Base-by-base conservation (phyloP, 2,113 vertebrate species). In the Eclectus roratus region DNA sequence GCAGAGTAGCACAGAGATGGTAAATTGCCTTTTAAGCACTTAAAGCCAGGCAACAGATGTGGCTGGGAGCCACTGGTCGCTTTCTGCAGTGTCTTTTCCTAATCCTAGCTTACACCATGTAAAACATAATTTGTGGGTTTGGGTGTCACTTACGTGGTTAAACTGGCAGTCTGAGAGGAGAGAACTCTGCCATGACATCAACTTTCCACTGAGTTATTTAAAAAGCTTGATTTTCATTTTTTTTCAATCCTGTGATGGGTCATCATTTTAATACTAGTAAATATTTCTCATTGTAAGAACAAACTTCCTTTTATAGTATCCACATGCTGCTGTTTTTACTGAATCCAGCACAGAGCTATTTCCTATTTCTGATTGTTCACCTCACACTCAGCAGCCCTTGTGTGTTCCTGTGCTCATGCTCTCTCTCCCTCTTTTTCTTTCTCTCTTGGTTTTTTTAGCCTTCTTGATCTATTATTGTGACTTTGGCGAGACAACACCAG, bases 251-350 rank as follows among this genome's bases (percentile, higher is more conserved):
- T 88, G 25, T 47, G 55, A 64, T 88, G 87, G 37, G 17, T 84
- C 96, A 89, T 94, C 37, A 52, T 92, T 95, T 94, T 66, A 80
- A 80, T 18, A 33, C 65, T 53, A 73, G 74, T 92, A 92, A 94
- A 86, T 96, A 79, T 85, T 91, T 87, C 89, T 94, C 58, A 64
- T 49, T 53, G 56, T 93, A 84, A 95, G 95, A 88, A 77, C 71
- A 87, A 64, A 83, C 88, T 95, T 96, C 97, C 96, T 96, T 97
- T 97, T 97, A 96, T 97, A 97, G 97, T 92, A 91, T 92, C 74
- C 72, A 21, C 87, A 91, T 20, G 11, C 52, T 73, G 91, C 87
- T 88, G 70, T 49, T 97, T 97, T 94, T 71, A 88, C 71, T 84
- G 91, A 89, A 56, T 80, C 80, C 91, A 95, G 49, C 69, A 37